phyloP scores from a whole-genome alignment of 2,113 vertebrate genomes.

The Marmota monax region DNA sequence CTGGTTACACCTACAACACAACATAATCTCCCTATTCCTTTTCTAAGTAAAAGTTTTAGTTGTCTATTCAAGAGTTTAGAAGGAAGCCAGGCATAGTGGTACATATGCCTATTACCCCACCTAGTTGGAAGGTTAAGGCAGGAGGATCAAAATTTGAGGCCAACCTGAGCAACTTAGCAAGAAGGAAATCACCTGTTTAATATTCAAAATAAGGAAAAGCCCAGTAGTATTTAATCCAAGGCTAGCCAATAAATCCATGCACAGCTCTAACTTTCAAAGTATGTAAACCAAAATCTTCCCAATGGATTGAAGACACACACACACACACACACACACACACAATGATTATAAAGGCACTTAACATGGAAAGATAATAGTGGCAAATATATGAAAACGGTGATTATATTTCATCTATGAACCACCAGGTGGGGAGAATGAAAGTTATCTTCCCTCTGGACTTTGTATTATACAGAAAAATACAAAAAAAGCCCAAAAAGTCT shows the following conservation, averaged over 20 bases:
- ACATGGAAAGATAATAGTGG: not conserved
- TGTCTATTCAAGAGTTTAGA: slow-evolving; percentile 29
- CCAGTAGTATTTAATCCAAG: not conserved
- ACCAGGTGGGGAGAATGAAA: not conserved
- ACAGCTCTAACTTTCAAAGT: slow-evolving; percentile 26
- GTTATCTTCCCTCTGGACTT: not conserved
- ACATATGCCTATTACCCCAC: not conserved
- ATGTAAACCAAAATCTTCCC: not conserved
- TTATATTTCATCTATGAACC: not conserved
- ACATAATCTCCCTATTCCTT: not conserved
- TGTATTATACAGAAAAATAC: not conserved
- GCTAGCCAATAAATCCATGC: not conserved
- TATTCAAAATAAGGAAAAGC: not conserved
- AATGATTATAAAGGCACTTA: no score
- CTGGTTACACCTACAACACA: not conserved
- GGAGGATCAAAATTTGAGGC: not conserved
- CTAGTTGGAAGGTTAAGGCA: not conserved
- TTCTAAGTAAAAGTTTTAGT: slow-evolving; percentile 23
- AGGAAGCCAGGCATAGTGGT: not conserved
- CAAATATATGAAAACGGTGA: no score
- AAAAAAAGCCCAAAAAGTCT: slow-evolving; percentile 13
- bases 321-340: no score
- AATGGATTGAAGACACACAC: not conserved
- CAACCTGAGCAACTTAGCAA: not conserved
- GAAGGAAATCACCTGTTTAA: not conserved